These are phyloP conservation scores for Ascaphus truei DNA, from an alignment of 2,113 vertebrate species.

Conservation along the genomic window DNA sequence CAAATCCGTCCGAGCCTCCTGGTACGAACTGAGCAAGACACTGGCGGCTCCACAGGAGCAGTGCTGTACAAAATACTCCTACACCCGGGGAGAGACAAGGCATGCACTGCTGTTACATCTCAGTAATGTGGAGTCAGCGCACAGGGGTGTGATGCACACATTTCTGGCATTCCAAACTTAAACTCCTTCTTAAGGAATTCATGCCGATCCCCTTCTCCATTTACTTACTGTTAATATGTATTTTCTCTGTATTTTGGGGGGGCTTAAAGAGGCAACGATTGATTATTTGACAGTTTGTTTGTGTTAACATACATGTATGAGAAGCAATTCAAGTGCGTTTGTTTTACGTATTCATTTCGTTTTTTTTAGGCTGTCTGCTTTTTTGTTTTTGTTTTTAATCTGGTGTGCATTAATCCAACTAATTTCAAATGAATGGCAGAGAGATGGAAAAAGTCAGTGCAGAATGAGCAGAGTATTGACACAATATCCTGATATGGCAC, in stretches of 20 bases:
- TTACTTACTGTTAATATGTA: not conserved
- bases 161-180: slow-evolving; percentile 18
- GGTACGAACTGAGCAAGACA: slow-evolving; percentile 56
- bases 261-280: not conserved
- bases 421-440: no score
- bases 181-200: slow-evolving; percentile 30
- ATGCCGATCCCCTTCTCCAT: slow-evolving; percentile 1
- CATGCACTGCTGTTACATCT: slow-evolving; percentile 13
- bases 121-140: not conserved
- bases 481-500: no score
- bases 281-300: slow-evolving; percentile 5
- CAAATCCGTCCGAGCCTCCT: slow-evolving; percentile 54
- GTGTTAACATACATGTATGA: slow-evolving; percentile 2
- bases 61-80: slow-evolving; percentile 75
- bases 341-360: not conserved
- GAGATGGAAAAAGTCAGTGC: no score
- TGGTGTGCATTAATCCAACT: no score
- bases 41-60: slow-evolving; percentile 75
- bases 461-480: no score
- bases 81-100: slow-evolving; percentile 36
- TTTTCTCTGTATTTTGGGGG: not conserved
- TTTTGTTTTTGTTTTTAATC: no score
- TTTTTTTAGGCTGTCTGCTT: not conserved
- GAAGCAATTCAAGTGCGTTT: not conserved
- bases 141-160: rapidly evolving